Evolutionary conservation across 2,113 vertebrate species (phyloP).

Genomic region (Nothoprocta pentlandii): DNA sequence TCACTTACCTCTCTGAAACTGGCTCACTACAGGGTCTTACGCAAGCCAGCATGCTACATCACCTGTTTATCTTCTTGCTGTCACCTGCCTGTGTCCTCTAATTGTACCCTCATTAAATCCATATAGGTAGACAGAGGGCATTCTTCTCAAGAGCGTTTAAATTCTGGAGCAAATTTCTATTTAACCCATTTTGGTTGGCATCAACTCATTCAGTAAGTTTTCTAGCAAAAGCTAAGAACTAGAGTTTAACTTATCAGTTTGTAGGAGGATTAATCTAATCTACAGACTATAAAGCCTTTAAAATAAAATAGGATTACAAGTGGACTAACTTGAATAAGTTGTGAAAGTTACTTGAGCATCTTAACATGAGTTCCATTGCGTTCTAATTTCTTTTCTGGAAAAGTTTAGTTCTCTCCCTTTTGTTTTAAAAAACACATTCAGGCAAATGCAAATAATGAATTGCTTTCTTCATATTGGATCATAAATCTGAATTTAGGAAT

Average conservation of each 20-base stretch:
- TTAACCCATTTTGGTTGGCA: background rate
- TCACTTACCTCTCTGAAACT: background rate
- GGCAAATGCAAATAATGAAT: background rate
- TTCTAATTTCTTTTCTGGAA: background rate
- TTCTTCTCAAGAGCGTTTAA: background rate
- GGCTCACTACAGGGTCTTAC: background rate
- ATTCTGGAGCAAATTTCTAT: background rate
- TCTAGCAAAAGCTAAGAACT: background rate
- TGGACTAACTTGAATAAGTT: background rate
- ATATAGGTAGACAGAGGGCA: background rate
- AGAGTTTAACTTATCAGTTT: background rate
- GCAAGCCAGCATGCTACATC: background rate
- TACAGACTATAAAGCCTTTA: background rate
- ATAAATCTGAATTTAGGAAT: background rate
- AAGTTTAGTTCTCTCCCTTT: background rate
- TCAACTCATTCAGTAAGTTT: background rate
- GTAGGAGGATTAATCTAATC: background rate
- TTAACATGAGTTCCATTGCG: background rate
- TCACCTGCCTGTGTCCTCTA: background rate
- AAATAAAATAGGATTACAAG: background rate
- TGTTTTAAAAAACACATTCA: background rate
- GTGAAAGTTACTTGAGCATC: background rate
- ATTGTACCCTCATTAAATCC: background rate
- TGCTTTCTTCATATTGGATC: background rate
- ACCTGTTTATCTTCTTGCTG: background rate